Base-by-base conservation (phyloP, 2,113 vertebrate species). In the Morone saxatilis region DNA sequence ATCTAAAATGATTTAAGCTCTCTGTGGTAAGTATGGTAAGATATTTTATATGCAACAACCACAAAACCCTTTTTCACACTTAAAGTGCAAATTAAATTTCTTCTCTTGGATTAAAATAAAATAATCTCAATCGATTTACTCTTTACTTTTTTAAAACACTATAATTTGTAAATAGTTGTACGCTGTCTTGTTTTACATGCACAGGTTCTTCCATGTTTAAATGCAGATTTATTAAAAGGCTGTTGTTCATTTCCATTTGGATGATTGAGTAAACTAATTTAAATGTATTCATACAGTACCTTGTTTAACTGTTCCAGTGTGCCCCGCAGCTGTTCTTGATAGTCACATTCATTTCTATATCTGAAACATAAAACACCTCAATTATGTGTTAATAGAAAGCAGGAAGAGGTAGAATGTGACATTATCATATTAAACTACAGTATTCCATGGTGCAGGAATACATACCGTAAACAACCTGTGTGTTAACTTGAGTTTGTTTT, bases 281-380 rank as follows among this genome's bases (percentile, higher is more conserved):
- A 31, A 31, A 31, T 31, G 31, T 1, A 61, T 48, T 4, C 31
- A 86, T 84, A 74, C 59, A 14, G 7, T 90, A 99, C 98, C 96
- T 98, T 99, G 88, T 98, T 99, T 69, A 99, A 96, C 14, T 96
- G 94, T 69, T 97, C 97, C 86, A 99, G 95, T 17, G 95, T 97
- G 43, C 94, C 91, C 76, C 96, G 95, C 0, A 98, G 95, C 73
- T 95, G 94, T 78, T 97, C 95, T 68, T 99, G 97, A 90, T 96
- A 97, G 43, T 98, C 97, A 88, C 97, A 97, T 92, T 99, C 98
- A n/a, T 97, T 97, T 94, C 93, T 97, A 57, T 98, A 99, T 90
- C 97, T 99, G 92, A 69, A 93, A 82, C 51, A 90, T 2, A 86
- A 86, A 73, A 80, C 2, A 80, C 63, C 9, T 56, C 22, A 22